Conservation (phyloP, 2,113 vertebrate species). For the Hydrochoerus hydrochaeris region DNA sequence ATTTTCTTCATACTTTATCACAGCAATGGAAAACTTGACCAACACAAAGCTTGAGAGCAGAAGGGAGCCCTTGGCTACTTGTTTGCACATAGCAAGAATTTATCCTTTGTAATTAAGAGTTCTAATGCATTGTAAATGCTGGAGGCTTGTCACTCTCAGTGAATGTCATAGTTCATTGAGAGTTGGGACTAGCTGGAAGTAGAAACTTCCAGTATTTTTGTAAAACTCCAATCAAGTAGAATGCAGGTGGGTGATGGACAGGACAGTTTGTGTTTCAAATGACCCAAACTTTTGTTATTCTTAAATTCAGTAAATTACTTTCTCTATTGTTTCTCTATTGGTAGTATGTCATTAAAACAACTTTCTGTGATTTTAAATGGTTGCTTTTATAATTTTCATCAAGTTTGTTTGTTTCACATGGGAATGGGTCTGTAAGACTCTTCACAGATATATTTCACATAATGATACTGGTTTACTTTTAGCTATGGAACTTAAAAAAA, state of each 20-base stretch:
- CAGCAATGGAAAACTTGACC: neutral
- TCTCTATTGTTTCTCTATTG: neutral
- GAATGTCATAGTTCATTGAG: neutral
- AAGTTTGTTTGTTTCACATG: neutral
- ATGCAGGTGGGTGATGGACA: accelerated
- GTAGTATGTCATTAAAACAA: neutral
- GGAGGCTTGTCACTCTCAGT: neutral
- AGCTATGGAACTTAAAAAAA: neutral
- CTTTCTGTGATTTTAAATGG: neutral
- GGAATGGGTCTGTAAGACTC: neutral
- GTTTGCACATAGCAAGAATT: neutral
- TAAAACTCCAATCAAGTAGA: neutral
- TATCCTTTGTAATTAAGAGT: neutral
- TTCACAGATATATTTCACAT: neutral
- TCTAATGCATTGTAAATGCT: neutral
- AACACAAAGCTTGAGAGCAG: neutral
- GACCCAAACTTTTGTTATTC: neutral
- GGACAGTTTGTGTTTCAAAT: neutral
- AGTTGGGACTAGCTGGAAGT: neutral
- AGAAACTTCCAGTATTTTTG: neutral
- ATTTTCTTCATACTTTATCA: neutral
- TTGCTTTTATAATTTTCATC: neutral
- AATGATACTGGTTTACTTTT: neutral
- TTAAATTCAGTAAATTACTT: neutral
- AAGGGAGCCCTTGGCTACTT: neutral